Percentiles rank a stretch among this genome's conserved stretches.
phyloP scores from a whole-genome alignment of 2,888 invertebrate species.

The Nemotelus pantherinus region DNA sequence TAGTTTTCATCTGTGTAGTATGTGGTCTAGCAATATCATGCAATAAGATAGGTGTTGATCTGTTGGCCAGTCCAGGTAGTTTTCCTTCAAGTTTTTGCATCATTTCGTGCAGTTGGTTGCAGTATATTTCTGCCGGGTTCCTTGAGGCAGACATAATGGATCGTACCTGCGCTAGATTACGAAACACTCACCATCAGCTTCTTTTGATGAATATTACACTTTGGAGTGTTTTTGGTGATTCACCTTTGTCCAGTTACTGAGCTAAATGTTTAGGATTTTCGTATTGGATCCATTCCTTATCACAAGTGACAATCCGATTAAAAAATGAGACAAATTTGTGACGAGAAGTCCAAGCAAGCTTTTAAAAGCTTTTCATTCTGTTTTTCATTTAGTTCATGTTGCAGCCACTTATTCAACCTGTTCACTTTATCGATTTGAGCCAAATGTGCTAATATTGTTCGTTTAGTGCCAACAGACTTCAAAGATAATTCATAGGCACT shows the following conservation, averaged over 20 bases:
- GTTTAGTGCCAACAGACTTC: not conserved
- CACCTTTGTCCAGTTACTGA: not conserved
- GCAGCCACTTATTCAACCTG: not conserved
- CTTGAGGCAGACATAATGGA: not conserved
- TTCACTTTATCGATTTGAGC: not conserved
- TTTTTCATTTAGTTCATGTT: not conserved
- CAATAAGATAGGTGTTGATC: too few relatives aligned
- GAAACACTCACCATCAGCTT: not conserved
- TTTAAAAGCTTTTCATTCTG: not conserved
- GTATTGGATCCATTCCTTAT: not conserved
- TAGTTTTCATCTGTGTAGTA: too few relatives aligned
- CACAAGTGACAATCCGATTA: not conserved
- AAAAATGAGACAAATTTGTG: not conserved
- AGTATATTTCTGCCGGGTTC: not conserved
- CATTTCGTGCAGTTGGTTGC: not conserved
- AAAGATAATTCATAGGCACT: not conserved
- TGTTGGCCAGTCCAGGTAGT: too few relatives aligned
- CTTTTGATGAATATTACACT: not conserved
- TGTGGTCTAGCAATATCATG: too few relatives aligned
- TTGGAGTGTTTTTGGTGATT: not conserved
- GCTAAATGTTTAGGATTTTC: not conserved
- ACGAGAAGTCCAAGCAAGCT: not conserved
- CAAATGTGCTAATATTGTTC: not conserved
- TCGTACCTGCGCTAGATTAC: not conserved
- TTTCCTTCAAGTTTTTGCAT: too few relatives aligned